Percentiles rank a stretch among this genome's conserved stretches.
These are phyloP conservation scores for Steinernema scapterisci DNA, from an alignment of 2,888 invertebrate genomes.

Conservation along the genomic window DNA sequence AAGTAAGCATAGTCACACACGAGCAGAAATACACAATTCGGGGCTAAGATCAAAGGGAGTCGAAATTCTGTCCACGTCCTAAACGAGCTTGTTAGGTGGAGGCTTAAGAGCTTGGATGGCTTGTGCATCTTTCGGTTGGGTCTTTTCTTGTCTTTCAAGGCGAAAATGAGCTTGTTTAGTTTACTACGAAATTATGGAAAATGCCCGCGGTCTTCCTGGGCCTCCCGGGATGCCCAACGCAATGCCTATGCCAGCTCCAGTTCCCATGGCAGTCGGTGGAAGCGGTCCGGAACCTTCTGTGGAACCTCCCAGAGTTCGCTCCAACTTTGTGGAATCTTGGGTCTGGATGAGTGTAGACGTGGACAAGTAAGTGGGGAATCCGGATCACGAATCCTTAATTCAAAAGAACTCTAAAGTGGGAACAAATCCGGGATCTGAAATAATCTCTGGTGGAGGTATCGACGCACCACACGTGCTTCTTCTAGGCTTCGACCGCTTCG, in stretches of 20 bases:
- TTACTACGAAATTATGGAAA: neutral
- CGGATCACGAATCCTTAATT: too few species aligned
- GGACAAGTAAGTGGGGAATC: slow-evolving; percentile 26
- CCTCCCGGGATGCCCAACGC: neutral
- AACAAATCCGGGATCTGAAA: neutral
- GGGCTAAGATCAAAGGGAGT: too few species aligned
- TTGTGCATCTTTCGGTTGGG: neutral
- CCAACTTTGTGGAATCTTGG: slow-evolving; percentile 44
- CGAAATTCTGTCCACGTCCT: too few species aligned
- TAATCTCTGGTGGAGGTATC: neutral
- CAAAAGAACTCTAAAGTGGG: too few species aligned
- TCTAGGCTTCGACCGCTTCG: neutral
- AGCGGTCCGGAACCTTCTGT: neutral
- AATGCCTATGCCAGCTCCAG: neutral
- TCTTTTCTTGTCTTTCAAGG: neutral
- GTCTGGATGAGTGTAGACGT: slow-evolving; percentile 32
- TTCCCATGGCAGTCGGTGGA: neutral
- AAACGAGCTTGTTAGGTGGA: neutral
- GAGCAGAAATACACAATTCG: too few species aligned
- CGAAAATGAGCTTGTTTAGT: neutral
- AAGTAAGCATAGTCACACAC: too few species aligned
- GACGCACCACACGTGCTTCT: neutral
- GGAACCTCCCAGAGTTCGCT: slow-evolving; percentile 20
- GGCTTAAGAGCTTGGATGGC: neutral
- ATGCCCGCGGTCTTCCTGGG: neutral